These are phyloP conservation scores for Ceratina japonica DNA, from an alignment of 1,140 invertebrate species.

Conservation along the genomic window DNA sequence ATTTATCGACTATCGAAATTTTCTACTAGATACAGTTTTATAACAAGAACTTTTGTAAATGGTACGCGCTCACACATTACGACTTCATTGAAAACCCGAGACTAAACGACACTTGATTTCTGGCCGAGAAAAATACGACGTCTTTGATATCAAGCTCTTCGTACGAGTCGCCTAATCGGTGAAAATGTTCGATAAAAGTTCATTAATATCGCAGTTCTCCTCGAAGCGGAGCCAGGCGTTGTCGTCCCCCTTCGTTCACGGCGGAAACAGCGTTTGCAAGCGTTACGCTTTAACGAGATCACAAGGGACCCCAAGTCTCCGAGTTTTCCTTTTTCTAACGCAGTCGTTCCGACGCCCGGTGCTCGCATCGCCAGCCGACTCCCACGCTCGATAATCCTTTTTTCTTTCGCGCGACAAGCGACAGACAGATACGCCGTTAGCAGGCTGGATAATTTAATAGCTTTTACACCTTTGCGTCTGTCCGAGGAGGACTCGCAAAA, in stretches of 20 bases:
- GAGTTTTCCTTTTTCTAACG: background rate
- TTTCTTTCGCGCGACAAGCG: background rate
- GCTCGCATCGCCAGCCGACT: background rate
- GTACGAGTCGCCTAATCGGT: background rate
- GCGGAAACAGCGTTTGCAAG: slow-evolving; percentile 7
- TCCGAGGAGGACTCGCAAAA: background rate
- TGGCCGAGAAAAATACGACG: background rate
- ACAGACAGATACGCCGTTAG: background rate
- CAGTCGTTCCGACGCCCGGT: background rate
- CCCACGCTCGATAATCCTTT: background rate
- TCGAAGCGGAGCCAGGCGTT: background rate
- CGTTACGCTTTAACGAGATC: slow-evolving; percentile 4
- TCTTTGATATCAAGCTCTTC: slow-evolving; percentile 8
- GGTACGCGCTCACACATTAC: too few species aligned
- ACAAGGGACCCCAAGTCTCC: background rate
- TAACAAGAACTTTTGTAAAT: slow-evolving; percentile 6
- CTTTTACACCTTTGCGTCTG: background rate
- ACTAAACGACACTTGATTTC: background rate
- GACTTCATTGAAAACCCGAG: background rate
- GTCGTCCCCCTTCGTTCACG: slow-evolving; percentile 1
- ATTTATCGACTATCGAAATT: background rate
- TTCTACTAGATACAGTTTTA: slow-evolving; percentile 5
- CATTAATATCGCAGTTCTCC: background rate
- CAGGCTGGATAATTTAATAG: background rate
- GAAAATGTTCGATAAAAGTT: slow-evolving; percentile 7